phyloP scores from a whole-genome alignment of 2,113 vertebrate species.

The Cavia porcellus region DNA sequence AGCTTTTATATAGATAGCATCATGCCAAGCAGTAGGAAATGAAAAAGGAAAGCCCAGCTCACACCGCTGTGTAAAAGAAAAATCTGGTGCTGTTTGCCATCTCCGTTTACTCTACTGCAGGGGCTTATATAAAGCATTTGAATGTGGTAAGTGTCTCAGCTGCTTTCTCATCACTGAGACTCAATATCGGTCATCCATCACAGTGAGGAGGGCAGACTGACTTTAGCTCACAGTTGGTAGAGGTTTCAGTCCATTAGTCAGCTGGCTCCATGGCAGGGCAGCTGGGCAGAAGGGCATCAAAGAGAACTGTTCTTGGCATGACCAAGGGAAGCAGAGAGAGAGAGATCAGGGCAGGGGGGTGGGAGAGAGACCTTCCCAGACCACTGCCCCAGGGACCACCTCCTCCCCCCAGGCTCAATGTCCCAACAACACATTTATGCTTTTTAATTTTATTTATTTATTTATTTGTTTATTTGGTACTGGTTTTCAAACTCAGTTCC shows the following conservation, averaged over 20 bases:
- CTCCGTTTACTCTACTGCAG: background rate
- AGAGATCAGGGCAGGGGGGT: background rate
- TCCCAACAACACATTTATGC: too few relatives aligned
- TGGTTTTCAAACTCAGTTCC: too few relatives aligned
- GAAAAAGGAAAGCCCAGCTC: fast-evolving
- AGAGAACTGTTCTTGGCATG: background rate
- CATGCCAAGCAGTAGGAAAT: background rate
- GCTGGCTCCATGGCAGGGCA: background rate
- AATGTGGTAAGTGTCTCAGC: background rate
- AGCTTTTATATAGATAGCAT: background rate
- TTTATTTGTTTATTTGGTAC: too few relatives aligned
- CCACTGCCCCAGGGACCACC: background rate
- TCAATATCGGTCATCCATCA: background rate
- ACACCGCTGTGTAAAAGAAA: background rate
- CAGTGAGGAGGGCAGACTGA: background rate
- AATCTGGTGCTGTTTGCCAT: background rate
- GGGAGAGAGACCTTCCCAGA: background rate
- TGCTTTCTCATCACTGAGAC: background rate
- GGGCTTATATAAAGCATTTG: background rate
- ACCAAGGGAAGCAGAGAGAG: background rate
- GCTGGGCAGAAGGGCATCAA: background rate
- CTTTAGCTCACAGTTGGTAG: background rate
- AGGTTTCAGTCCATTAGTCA: background rate
- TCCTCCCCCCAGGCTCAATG: background rate
- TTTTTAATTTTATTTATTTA: too few relatives aligned